Evolutionary conservation across 1,140 invertebrate genomes (phyloP), one percentile per base, ranked within the genome.

Genomic region (Caenorhabditis remanei): DNA sequence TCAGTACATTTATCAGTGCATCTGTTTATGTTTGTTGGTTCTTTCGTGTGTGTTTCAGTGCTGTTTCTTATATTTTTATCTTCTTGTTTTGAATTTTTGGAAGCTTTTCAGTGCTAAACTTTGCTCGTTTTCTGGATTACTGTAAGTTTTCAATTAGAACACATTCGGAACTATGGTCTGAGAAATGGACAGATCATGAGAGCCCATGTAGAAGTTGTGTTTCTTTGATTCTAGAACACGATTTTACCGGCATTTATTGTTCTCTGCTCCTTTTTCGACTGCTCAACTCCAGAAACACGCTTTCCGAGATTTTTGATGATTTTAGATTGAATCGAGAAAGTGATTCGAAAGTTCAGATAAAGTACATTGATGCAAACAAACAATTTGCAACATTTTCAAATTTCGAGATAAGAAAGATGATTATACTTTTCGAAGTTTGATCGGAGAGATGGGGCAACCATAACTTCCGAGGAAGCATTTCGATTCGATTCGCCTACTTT

Each of bases 1-100:
- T 79, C 71, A 79, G 46, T 50, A 4, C 4, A n/a, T 53, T 41
- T 79, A 79, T 79, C 71, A 79, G n/a, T 50, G n/a, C 19, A 50
- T 79, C 7, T 79, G 40, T 79, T 41, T 43, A 24, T 50, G 32
- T 79, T 79, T 79, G 43, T 48, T 79, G 71, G 71, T 50, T 79
- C 71, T 79, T 53, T 79, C 24, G 43, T 50, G 40, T 46, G 65
- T 48, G 67, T 48, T 79, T 79, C 46, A 48, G n/a, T 79, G 46
- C 19, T 79, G 53, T 79, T 79, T 46, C 53, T 16, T 79, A 14
- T 46, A 79, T 48, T 24, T 79, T 50, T 32, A 50, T 79, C 71
- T 24, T 4, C 4, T 61, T n/a, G 19, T 32, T 32, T 71, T n/a
- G 8, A 71, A 71, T 14, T 19, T 71, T 16, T 1, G 16, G 16